Evolutionary conservation across 2,797 vertebrate species (phyloP).

Genomic region (Pseudochirops cupreus): DNA sequence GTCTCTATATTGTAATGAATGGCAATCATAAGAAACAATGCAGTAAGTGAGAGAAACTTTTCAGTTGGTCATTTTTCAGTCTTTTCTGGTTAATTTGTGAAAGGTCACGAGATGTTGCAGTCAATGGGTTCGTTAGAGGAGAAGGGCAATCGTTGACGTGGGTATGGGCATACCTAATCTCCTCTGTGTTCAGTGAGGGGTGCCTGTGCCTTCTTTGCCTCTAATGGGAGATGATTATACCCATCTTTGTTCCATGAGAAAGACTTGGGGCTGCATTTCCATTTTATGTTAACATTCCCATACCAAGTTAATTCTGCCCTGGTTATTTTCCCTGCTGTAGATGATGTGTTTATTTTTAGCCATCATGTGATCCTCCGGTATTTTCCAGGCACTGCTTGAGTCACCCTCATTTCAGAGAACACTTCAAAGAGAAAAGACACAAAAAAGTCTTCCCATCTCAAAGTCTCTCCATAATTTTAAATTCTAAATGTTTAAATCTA

Average conservation of each 20-base stretch:
- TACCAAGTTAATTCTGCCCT: slow-evolving; percentile 82
- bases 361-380: slow-evolving; percentile 86
- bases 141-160: not conserved
- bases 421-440: slow-evolving; percentile 75
- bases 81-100: not conserved
- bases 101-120: not conserved
- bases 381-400: slow-evolving; percentile 87
- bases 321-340: slow-evolving; percentile 84
- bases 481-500: slow-evolving; percentile 35
- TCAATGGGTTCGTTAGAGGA: not conserved
- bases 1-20: not conserved
- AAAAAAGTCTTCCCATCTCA: slow-evolving; percentile 62
- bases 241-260: slow-evolving; percentile 23
- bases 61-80: not conserved
- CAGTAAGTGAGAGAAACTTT: not conserved
- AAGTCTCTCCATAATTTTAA: slow-evolving; percentile 71
- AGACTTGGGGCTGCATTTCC: slow-evolving; percentile 48
- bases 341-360: slow-evolving; percentile 87
- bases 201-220: rapidly evolving
- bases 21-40: not conserved
- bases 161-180: not conserved
- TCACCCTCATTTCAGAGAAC: slow-evolving; percentile 84
- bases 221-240: not conserved
- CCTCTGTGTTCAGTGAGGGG: rapidly evolving
- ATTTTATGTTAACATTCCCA: slow-evolving; percentile 64